phyloP scores from a whole-genome alignment of 2,888 invertebrate species.

The Abrostola triplasia region DNA sequence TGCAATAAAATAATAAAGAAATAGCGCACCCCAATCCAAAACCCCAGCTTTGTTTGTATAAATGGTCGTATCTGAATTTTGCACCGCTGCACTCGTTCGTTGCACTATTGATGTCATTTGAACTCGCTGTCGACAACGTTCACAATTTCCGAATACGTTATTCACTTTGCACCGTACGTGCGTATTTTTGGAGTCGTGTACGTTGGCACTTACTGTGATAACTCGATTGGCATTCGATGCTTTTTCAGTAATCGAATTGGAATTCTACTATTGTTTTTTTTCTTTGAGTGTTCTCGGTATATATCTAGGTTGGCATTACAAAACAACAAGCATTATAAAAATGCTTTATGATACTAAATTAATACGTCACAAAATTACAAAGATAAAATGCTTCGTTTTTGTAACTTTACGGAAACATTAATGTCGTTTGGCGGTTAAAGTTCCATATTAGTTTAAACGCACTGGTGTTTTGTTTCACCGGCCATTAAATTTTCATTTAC shows the following conservation, averaged over 20 bases:
- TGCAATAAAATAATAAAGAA: conserved; percentile 16
- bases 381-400: conserved; percentile 2
- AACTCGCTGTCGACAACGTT: conserved; percentile 48
- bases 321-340: background rate
- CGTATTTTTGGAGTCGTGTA: conserved; percentile 48
- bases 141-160: conserved; percentile 58
- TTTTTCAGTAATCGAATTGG: conserved; percentile 26
- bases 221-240: conserved; percentile 51
- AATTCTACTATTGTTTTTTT: conserved; percentile 18
- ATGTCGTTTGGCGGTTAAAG: conserved; percentile 42
- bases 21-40: conserved; percentile 18
- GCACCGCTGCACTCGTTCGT: conserved; percentile 47
- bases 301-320: background rate
- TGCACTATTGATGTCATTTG: conserved; percentile 54
- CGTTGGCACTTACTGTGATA: conserved; percentile 42
- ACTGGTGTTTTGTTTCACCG: conserved; percentile 51
- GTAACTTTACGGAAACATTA: conserved; percentile 28
- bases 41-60: conserved; percentile 26
- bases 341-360: background rate
- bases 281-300: background rate
- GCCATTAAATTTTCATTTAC: conserved; percentile 61
- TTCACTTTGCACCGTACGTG: conserved; percentile 53
- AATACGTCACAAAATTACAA: too few relatives aligned
- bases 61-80: conserved; percentile 42
- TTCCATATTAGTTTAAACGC: conserved; percentile 52